phyloP scores from a whole-genome alignment of 2,888 invertebrate genomes.

The Lamproptera curius region DNA sequence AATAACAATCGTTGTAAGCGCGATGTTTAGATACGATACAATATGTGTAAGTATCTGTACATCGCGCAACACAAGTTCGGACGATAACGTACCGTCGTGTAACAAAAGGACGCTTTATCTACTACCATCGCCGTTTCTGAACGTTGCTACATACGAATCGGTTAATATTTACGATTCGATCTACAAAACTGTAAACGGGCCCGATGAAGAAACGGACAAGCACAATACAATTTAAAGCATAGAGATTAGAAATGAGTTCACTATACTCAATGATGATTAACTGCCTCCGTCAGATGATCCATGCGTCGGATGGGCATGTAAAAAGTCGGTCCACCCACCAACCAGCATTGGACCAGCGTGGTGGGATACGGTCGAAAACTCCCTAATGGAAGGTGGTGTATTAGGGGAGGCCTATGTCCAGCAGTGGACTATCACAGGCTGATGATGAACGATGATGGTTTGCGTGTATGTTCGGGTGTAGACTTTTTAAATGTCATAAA shows the following conservation, averaged over 20 bases:
- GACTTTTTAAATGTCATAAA: no score
- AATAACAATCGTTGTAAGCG: constrained; percentile 23
- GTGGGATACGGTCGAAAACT: no score
- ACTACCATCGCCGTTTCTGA: constrained; percentile 4
- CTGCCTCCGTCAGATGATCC: background rate
- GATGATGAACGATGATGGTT: no score
- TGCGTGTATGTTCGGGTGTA: no score
- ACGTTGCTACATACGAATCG: constrained; percentile 14
- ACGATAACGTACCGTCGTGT: constrained; percentile 2
- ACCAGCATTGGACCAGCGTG: no score
- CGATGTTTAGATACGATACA: constrained; percentile 26
- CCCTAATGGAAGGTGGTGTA: no score
- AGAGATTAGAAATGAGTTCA: constrained; percentile 3
- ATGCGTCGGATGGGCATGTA: no score
- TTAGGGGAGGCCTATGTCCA: no score
- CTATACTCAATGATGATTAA: background rate
- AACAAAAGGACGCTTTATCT: constrained; percentile 19
- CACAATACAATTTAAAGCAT: constrained; percentile 12
- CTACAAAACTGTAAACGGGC: constrained; percentile 17
- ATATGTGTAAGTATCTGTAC: constrained; percentile 19
- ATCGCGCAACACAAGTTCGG: constrained; percentile 14
- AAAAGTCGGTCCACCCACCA: no score
- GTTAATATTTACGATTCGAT: constrained; percentile 18
- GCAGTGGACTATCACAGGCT: no score
- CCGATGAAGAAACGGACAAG: constrained; percentile 10